Conservation (phyloP, 2,888 invertebrate species). For the Eretmocerus hayati region DNA sequence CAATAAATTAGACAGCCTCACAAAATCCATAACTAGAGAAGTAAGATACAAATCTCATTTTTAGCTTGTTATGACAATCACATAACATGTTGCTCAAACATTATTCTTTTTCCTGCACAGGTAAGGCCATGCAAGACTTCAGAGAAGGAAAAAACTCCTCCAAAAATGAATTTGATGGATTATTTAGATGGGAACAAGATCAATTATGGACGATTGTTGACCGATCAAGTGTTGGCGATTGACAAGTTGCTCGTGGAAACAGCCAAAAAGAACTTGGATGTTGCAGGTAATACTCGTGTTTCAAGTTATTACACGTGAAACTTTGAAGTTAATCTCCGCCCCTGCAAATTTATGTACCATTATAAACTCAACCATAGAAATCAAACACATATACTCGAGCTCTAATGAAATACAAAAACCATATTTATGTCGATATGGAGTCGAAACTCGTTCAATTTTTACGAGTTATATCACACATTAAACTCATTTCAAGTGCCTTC, state of each 20-base stretch:
- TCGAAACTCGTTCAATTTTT: no score
- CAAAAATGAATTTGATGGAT: slow-evolving; percentile 46
- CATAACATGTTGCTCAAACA: background rate
- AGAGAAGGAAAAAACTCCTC: slow-evolving; percentile 27
- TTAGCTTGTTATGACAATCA: background rate
- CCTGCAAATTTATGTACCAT: no score
- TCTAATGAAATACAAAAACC: no score
- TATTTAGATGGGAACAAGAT: slow-evolving; percentile 71
- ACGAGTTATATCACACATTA: no score
- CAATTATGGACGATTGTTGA: slow-evolving; percentile 73
- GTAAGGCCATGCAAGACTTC: slow-evolving; percentile 34
- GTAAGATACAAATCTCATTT: slow-evolving; percentile 24
- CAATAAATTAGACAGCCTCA: slow-evolving; percentile 58
- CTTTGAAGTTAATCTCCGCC: no score
- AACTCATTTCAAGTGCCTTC: no score
- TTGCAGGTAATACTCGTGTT: slow-evolving; percentile 50
- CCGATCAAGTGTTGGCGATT: slow-evolving; percentile 80
- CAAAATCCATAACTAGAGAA: slow-evolving; percentile 46
- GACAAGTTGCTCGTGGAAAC: slow-evolving; percentile 75
- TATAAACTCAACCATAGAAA: no score
- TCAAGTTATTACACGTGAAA: no score
- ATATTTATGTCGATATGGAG: no score
- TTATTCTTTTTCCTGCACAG: slow-evolving; percentile 23
- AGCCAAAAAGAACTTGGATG: slow-evolving; percentile 67
- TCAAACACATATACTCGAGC: no score